A percentile compares a stretch with the other conserved stretches of the same genome.
Conservation (phyloP, 2,797 vertebrate species). For the Mastacembelus armatus region DNA sequence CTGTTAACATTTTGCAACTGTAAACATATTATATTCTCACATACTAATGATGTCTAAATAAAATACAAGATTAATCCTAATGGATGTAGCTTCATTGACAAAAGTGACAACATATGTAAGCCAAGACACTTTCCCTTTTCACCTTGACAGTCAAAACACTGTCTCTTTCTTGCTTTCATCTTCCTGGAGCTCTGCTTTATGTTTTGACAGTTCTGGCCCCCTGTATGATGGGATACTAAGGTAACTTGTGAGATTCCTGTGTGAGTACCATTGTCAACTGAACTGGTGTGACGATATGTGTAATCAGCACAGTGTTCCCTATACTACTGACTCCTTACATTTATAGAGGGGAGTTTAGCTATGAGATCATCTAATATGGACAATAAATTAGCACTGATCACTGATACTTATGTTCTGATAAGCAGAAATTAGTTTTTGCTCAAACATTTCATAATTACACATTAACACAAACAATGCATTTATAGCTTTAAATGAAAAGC, state of each 20-base stretch:
- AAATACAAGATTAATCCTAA: slow-evolving; percentile 43
- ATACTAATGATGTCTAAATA: slow-evolving; percentile 10
- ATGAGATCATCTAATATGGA: too few species aligned
- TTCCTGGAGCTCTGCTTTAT: slow-evolving; percentile 43
- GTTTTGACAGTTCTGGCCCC: slow-evolving; percentile 62
- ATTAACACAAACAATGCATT: too few species aligned
- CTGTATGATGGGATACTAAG: slow-evolving; percentile 45
- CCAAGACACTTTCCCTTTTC: slow-evolving; percentile 18
- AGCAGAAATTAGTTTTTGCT: slow-evolving; percentile 15
- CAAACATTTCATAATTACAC: too few species aligned
- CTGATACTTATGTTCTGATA: slow-evolving; percentile 1
- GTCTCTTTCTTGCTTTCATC: slow-evolving; percentile 50
- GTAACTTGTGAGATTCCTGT: slow-evolving; percentile 48
- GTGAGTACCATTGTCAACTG: slow-evolving; percentile 42
- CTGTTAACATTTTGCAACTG: slow-evolving; percentile 21
- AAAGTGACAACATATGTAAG: slow-evolving; percentile 29
- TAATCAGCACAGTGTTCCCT: slow-evolving; percentile 13
- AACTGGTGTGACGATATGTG: slow-evolving; percentile 33
- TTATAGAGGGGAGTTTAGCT: slow-evolving; percentile 7
- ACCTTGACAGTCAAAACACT: slow-evolving; percentile 44
- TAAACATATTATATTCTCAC: slow-evolving; percentile 16
- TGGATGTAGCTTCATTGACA: slow-evolving; percentile 40
- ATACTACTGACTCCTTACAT: not conserved
- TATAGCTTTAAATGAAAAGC: too few species aligned
- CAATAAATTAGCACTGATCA: too few species aligned